Percentiles rank a stretch among this genome's conserved stretches.
These are phyloP conservation scores for Caracal caracal DNA, from an alignment of 2,113 vertebrate species.

Conservation along the genomic window DNA sequence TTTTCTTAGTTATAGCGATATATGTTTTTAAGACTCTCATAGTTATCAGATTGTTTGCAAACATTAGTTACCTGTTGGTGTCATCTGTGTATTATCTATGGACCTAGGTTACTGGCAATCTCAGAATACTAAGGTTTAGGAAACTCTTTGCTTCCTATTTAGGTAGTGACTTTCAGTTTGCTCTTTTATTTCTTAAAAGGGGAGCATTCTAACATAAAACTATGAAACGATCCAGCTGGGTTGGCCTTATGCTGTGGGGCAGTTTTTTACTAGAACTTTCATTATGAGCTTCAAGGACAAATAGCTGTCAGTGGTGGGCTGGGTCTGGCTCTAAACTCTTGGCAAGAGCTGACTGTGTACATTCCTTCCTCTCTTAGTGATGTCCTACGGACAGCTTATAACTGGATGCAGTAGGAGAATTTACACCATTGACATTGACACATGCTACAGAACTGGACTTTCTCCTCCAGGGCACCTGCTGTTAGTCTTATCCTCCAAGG, in stretches of 20 bases:
- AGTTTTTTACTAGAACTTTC: background rate
- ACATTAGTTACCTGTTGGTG: background rate
- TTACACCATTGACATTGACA: too few relatives aligned
- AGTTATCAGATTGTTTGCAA: background rate
- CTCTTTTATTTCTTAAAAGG: constrained; percentile 9
- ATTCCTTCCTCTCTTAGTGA: background rate
- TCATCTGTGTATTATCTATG: background rate
- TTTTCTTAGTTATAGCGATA: background rate
- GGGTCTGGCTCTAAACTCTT: background rate
- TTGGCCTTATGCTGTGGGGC: background rate
- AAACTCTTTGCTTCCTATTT: background rate
- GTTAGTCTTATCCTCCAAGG: background rate
- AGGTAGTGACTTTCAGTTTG: background rate
- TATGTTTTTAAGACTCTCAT: background rate
- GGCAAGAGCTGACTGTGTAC: background rate
- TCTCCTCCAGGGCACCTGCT: background rate
- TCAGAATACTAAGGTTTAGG: background rate
- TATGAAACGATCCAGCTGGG: background rate
- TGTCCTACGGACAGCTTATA: background rate
- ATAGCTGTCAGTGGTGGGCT: background rate
- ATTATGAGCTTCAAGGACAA: background rate
- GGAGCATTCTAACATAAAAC: background rate
- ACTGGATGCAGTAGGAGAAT: too few relatives aligned
- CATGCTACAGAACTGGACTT: background rate
- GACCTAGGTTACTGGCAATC: background rate